Conservation (phyloP, 1,140 invertebrate species). For the Nixonia krombeini region DNA sequence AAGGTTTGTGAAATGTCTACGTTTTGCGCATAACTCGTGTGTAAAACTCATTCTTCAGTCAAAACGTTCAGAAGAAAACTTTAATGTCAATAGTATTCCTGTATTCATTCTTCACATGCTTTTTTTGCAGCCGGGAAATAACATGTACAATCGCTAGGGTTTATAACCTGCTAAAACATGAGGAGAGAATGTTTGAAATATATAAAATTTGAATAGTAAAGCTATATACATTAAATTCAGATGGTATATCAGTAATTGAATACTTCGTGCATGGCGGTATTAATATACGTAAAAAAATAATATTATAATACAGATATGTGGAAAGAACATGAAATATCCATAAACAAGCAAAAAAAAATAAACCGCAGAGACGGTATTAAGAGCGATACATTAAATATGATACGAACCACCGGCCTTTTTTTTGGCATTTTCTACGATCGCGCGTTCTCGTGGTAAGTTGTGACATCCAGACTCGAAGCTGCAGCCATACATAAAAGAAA, state of each 20-base stretch:
- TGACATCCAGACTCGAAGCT: conserved; percentile 68
- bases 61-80: too few relatives aligned
- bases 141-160: too few relatives aligned
- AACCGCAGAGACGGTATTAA: conserved; percentile 43
- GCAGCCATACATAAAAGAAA: conserved; percentile 63
- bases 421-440: conserved; percentile 70
- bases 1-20: too few relatives aligned
- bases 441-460: conserved; percentile 65
- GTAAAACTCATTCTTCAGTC: too few relatives aligned
- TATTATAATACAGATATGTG: conserved; percentile 10
- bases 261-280: neutral
- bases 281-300: neutral
- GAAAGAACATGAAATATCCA: conserved; percentile 20
- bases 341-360: conserved; percentile 42
- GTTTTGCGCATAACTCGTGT: too few relatives aligned
- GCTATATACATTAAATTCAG: too few relatives aligned
- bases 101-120: too few relatives aligned
- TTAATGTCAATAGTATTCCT: too few relatives aligned
- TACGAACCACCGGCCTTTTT: conserved; percentile 70
- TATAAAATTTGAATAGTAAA: too few relatives aligned
- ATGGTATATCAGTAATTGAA: neutral
- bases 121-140: too few relatives aligned
- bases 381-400: conserved; percentile 55
- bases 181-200: too few relatives aligned
- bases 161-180: too few relatives aligned